Conservation (phyloP, 2,888 invertebrate species). For the Encarsia formosa region DNA sequence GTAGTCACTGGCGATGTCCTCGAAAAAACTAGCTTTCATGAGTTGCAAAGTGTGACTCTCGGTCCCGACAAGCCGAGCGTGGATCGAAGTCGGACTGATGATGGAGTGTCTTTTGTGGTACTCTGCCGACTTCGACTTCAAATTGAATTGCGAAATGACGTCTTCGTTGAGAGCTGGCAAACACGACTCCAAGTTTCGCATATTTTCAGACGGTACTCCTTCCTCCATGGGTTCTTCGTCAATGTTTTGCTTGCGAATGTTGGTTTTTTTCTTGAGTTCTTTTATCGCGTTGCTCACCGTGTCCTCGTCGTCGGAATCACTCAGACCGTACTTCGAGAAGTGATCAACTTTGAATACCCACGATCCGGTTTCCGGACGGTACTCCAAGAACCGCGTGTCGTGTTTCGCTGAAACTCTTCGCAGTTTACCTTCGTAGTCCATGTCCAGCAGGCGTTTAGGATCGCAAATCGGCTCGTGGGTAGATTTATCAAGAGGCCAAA, state of each 20-base stretch:
- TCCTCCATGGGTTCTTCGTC: too few species aligned
- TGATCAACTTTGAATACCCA: slow-evolving; percentile 96
- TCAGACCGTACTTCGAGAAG: slow-evolving; percentile 89
- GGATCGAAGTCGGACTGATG: slow-evolving; percentile 60
- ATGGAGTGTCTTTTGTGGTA: too few species aligned
- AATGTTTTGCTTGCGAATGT: too few species aligned
- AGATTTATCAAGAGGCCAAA: slow-evolving; percentile 90
- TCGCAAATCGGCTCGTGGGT: slow-evolving; percentile 76
- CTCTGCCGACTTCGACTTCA: too few species aligned
- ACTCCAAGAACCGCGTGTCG: slow-evolving; percentile 89
- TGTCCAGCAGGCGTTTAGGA: slow-evolving; percentile 67
- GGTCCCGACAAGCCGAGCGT: slow-evolving; percentile 61
- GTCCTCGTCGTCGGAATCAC: slow-evolving; percentile 85
- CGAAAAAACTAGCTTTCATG: slow-evolving; percentile 79
- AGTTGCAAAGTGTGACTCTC: slow-evolving; percentile 70
- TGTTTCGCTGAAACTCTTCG: slow-evolving; percentile 81
- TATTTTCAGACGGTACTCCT: too few species aligned
- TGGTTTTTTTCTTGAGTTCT: too few species aligned
- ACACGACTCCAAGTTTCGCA: too few species aligned
- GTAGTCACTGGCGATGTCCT: too few species aligned
- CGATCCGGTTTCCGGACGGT: slow-evolving; percentile 90
- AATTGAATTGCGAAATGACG: neutral
- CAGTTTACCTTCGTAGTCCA: slow-evolving; percentile 83
- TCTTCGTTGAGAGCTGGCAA: neutral
- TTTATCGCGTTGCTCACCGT: slow-evolving; percentile 45